Evolutionary conservation across 2,797 vertebrate genomes (phyloP).

Genomic region (Lacerta agilis): DNA sequence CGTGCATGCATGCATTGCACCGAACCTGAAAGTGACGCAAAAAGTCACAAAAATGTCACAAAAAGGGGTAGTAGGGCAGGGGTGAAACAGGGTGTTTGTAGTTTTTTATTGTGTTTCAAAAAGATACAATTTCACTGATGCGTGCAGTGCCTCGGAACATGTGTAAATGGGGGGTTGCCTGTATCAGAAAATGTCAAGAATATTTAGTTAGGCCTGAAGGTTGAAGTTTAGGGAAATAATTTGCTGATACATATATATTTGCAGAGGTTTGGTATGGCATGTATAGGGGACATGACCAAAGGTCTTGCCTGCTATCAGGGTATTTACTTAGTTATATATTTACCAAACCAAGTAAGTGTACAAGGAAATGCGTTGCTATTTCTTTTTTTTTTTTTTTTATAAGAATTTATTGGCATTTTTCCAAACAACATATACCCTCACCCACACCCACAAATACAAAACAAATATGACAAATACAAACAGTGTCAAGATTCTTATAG

Average conservation of each 20-base stretch:
- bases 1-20: too few relatives aligned
- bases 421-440: too few relatives aligned
- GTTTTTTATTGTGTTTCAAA: not conserved
- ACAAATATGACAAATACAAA: too few relatives aligned
- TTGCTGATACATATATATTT: conserved; percentile 39
- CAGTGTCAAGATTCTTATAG: too few relatives aligned
- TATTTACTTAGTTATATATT: not conserved
- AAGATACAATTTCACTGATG: not conserved
- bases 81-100: too few relatives aligned
- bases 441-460: too few relatives aligned
- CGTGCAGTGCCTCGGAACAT: not conserved
- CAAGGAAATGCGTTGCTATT: not conserved
- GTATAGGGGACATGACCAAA: conserved; percentile 26
- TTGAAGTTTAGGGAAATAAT: conserved; percentile 11
- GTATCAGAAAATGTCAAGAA: not conserved
- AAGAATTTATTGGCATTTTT: too few relatives aligned
- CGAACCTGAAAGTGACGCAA: too few relatives aligned
- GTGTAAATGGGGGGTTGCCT: not conserved
- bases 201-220: not conserved
- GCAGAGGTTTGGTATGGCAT: conserved; percentile 3
- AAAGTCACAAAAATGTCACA: too few relatives aligned
- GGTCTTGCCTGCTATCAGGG: not conserved
- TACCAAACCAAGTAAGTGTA: not conserved
- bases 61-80: too few relatives aligned
- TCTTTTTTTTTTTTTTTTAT: too few relatives aligned